Evolutionary conservation across 2,113 vertebrate species (phyloP), one percentile per base, ranked within the genome.

Genomic region (Rhinopomastus cyanomelas): DNA sequence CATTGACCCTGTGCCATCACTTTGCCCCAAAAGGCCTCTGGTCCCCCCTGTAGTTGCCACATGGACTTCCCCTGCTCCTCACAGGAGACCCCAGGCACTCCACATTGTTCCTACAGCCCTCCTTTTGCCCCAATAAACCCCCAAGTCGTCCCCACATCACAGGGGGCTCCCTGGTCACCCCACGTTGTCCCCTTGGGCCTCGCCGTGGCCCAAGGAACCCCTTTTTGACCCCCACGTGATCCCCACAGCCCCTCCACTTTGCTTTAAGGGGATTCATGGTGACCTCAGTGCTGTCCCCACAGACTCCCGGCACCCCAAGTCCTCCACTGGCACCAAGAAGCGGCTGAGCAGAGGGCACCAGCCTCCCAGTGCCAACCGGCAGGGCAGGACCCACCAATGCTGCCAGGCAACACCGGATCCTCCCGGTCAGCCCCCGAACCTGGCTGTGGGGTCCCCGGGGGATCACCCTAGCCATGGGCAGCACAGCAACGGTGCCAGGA

Each of bases 351-450:
- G 34, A 18, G 8, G 12, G 21, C 82, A 4, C 17, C 30, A 14
- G 13, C 26, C 21, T 12, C 23, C 17, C 82, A 17, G 2, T 17
- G 22, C 26, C 37, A 61, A 6, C 11, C n/a, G 8, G 36, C 37
- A 1, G 42, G 16, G 29, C 21, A 13, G 1, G 2, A 19, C 49
- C 57, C 25, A 21, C 11, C 39, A 0, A 32, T 19, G 10, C 16
- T 5, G 12, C 51, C 72, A 9, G 37, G n/a, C 0, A 3, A 7
- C 64, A 29, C 22, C 1, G 1, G 30, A 2, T 8, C 27, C 23
- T 12, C 36, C 1, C 1, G 9, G 6, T 21, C 4, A 0, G 2
- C 22, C 26, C 22, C 12, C n/a, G n/a, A n/a, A n/a, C n/a, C n/a
- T n/a, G 0, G 16, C 39, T 17, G 30, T 1, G 3, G 32, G 18